These are phyloP conservation scores for Neelides sp. DNA, from an alignment of 1,140 invertebrate species.

Conservation along the genomic window DNA sequence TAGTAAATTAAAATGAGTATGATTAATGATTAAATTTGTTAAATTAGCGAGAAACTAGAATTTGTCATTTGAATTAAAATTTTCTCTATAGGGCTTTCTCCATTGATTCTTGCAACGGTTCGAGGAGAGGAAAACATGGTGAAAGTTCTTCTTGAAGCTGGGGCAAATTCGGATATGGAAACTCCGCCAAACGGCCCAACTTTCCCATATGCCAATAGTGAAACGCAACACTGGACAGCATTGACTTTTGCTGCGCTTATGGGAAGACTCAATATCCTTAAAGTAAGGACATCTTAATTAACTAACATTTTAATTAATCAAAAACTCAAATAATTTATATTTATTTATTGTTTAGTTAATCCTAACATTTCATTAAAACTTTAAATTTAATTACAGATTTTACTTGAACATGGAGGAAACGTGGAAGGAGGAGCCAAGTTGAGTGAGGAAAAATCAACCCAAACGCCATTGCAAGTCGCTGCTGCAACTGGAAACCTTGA, in stretches of 20 bases:
- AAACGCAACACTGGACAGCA: slow-evolving; percentile 65
- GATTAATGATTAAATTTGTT: slow-evolving; percentile 1
- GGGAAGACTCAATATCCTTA: slow-evolving; percentile 37
- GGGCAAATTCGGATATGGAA: slow-evolving; percentile 60
- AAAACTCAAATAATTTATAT: no score
- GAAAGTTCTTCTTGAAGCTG: slow-evolving; percentile 54
- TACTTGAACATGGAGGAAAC: slow-evolving; percentile 60
- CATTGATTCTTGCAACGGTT: slow-evolving; percentile 38
- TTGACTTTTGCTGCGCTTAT: slow-evolving; percentile 54
- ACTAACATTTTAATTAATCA: no score
- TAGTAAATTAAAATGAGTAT: no score
- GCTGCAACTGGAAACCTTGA: slow-evolving; percentile 67
- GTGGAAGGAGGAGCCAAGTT: slow-evolving; percentile 69
- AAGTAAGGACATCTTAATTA: slow-evolving; percentile 29
- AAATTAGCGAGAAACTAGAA: neutral
- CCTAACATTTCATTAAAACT: no score
- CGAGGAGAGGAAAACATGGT: slow-evolving; percentile 64
- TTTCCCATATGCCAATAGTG: slow-evolving; percentile 45
- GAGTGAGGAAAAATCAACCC: slow-evolving; percentile 68
- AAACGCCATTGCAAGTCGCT: slow-evolving; percentile 73
- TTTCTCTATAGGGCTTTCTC: slow-evolving; percentile 19
- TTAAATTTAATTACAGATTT: slow-evolving; percentile 43
- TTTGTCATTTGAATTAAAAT: neutral
- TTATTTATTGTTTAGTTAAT: no score
- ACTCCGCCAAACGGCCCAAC: slow-evolving; percentile 41